Conservation (phyloP, 2,113 vertebrate species). For the Megaptera novaeangliae region DNA sequence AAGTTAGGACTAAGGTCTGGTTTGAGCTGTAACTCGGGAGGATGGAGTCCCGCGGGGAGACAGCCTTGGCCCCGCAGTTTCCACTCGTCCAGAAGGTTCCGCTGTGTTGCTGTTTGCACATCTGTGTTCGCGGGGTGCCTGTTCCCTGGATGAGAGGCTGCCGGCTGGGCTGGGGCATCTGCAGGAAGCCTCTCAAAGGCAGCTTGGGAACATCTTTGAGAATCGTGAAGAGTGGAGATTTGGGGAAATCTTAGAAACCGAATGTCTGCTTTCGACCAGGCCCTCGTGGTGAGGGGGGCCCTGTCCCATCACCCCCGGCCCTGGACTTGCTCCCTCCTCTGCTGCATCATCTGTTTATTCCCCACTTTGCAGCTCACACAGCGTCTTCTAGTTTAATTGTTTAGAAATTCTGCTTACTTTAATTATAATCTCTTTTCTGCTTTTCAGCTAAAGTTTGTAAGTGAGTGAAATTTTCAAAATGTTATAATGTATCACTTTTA, state of each 20-base stretch:
- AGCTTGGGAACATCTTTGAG: neutral
- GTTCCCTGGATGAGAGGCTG: neutral
- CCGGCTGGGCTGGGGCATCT: neutral
- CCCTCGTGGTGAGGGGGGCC: neutral
- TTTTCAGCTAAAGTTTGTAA: neutral
- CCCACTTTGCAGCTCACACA: neutral
- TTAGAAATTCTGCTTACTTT: neutral
- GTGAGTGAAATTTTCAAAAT: neutral
- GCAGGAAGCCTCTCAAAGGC: neutral
- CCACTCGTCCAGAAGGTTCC: neutral
- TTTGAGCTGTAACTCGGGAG: slow-evolving; percentile 58
- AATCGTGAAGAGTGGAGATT: neutral
- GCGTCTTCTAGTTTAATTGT: neutral
- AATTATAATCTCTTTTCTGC: neutral
- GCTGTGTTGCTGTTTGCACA: neutral
- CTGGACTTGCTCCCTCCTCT: neutral
- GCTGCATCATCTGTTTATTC: neutral
- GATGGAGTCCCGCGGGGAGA: neutral
- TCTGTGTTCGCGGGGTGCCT: rapidly evolving
- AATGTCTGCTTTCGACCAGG: neutral
- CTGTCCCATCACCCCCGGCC: neutral
- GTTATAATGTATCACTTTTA: neutral
- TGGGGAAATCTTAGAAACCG: neutral
- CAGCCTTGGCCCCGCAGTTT: rapidly evolving
- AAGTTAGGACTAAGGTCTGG: neutral